Conservation (phyloP, 2,113 vertebrate genomes). For the Psophia crepitans region DNA sequence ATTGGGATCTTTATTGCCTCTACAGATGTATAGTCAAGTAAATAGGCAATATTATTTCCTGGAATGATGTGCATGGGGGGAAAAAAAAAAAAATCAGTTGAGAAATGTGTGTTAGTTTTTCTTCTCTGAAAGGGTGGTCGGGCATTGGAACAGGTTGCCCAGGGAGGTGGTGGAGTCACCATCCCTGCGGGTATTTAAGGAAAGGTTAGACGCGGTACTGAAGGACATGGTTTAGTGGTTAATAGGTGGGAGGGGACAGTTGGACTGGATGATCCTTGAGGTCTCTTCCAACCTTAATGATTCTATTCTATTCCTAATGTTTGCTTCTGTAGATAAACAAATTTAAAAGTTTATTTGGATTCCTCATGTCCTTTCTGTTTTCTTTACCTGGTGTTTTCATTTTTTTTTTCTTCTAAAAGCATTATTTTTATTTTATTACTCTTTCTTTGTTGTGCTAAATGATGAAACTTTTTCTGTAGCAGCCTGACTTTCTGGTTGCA, state of each 20-base stretch:
- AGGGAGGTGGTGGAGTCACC: too few species aligned
- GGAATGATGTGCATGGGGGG: background rate
- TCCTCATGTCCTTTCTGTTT: background rate
- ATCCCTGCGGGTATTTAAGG: too few species aligned
- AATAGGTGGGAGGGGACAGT: too few species aligned
- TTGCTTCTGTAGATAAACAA: too few species aligned
- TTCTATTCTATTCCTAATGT: too few species aligned
- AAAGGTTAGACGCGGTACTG: too few species aligned
- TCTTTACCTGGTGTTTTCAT: background rate
- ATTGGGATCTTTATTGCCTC: background rate
- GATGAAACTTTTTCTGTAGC: background rate
- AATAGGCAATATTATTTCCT: background rate
- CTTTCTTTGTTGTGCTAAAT: background rate
- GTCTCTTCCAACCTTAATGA: too few species aligned
- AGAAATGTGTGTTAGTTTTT: background rate
- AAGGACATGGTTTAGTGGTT: too few species aligned
- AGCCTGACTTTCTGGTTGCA: background rate
- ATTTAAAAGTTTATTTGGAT: background rate
- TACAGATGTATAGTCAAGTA: background rate
- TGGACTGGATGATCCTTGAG: too few species aligned
- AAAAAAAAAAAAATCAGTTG: background rate
- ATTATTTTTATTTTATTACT: background rate
- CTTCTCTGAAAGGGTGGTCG: too few species aligned
- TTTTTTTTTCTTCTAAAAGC: background rate
- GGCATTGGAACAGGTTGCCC: too few species aligned